Percentiles rank a stretch among this genome's conserved stretches.
Evolutionary conservation across 2,888 invertebrate species (phyloP).

Genomic region (Neuroscelio doddi): DNA sequence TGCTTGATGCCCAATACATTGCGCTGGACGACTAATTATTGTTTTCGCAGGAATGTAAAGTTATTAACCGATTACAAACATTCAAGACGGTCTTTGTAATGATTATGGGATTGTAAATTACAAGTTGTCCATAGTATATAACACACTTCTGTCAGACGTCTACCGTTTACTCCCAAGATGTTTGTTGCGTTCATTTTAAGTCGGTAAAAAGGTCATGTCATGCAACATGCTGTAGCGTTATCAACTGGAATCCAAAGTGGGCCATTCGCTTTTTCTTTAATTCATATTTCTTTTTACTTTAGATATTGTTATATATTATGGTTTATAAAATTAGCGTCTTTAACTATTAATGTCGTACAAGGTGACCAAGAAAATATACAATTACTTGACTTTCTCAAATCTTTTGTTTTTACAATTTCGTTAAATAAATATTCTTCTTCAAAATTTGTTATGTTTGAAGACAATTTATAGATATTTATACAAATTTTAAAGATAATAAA

Average conservation of each 20-base stretch:
- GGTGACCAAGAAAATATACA: no score
- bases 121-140: constrained; percentile 5
- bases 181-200: constrained; percentile 1
- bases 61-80: neutral
- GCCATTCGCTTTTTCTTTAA: neutral
- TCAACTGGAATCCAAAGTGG: constrained; percentile 8
- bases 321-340: neutral
- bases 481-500: no score
- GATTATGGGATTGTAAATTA: constrained; percentile 12
- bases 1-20: neutral
- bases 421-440: no score
- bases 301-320: neutral
- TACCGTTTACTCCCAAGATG: neutral
- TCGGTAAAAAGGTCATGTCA: constrained; percentile 44
- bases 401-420: no score
- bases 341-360: neutral
- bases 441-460: no score
- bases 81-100: constrained; percentile 3
- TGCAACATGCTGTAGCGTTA: constrained; percentile 53
- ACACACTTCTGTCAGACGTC: constrained; percentile 9
- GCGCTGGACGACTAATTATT: neutral
- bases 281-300: neutral
- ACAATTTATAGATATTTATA: no score
- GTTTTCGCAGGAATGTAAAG: constrained; percentile 4
- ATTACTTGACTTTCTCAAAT: no score